A percentile compares a stretch with the other conserved stretches of the same genome.
Evolutionary conservation across 2,797 vertebrate species (phyloP).

Genomic region (Pelobates cultripes): DNA sequence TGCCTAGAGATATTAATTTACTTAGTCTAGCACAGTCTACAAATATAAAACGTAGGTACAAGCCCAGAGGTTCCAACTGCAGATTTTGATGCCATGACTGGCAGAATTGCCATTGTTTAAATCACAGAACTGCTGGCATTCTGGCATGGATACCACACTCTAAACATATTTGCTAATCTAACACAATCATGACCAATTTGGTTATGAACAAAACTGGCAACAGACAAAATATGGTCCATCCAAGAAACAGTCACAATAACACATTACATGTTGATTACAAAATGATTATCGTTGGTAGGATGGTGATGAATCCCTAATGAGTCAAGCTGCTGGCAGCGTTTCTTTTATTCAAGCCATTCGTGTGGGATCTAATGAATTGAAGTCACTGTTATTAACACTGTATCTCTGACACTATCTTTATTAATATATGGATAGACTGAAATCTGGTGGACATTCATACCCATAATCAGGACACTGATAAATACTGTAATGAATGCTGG

Average conservation of each 20-base stretch:
- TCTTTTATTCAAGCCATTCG: neutral
- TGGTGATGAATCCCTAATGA: neutral
- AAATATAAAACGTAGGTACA: neutral
- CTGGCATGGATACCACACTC: slow-evolving; percentile 23
- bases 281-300: slow-evolving; percentile 17
- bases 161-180: slow-evolving; percentile 27
- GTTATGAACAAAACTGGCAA: slow-evolving; percentile 15
- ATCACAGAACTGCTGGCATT: slow-evolving; percentile 27
- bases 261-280: slow-evolving; percentile 37
- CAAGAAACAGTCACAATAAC: slow-evolving; percentile 49
- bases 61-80: neutral
- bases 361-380: neutral
- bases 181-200: slow-evolving; percentile 38
- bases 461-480: too few relatives aligned
- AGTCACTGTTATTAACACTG: neutral
- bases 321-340: neutral
- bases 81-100: slow-evolving; percentile 15
- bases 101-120: slow-evolving; percentile 21
- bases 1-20: neutral
- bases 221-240: slow-evolving; percentile 24
- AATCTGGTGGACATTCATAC: too few relatives aligned
- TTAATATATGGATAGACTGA: too few relatives aligned
- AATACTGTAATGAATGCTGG: too few relatives aligned
- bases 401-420: too few relatives aligned
- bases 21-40: neutral